Evolutionary conservation across 92 coral and sea anemone genomes (phyloP).

Genomic region (Micromussa lordhowensis): DNA sequence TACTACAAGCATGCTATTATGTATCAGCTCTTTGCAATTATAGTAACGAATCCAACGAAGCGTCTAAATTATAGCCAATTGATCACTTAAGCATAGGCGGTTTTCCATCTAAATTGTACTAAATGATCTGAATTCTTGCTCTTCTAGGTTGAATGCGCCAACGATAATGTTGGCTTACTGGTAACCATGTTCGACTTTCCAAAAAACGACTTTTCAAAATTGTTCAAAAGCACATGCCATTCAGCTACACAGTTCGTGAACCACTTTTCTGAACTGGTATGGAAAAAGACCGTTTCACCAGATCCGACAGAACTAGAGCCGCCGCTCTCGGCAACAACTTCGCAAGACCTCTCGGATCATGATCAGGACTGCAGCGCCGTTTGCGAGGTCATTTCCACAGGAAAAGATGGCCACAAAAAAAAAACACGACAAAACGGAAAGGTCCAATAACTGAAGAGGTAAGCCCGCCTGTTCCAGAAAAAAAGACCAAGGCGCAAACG

Average conservation of each 20-base stretch:
- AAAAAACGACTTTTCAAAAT: not conserved
- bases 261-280: not conserved
- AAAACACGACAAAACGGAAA: not conserved
- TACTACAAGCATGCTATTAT: too few species aligned
- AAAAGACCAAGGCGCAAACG: not conserved
- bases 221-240: not conserved
- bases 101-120: too few species aligned
- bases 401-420: not conserved
- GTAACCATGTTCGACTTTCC: not conserved
- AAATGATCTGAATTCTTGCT: not conserved
- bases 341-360: not conserved
- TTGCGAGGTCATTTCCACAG: not conserved
- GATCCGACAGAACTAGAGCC: not conserved
- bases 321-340: too few species aligned
- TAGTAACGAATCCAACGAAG: too few species aligned
- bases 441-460: not conserved
- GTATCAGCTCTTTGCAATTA: too few species aligned
- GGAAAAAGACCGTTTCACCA: not conserved
- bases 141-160: not conserved
- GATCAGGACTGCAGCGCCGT: not conserved
- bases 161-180: not conserved
- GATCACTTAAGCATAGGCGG: too few species aligned
- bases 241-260: conserved; percentile 6
- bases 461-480: conserved; percentile 12
- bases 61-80: too few species aligned